Evolutionary conservation across 2,797 vertebrate species (phyloP).

Genomic region (Staurois parvus): DNA sequence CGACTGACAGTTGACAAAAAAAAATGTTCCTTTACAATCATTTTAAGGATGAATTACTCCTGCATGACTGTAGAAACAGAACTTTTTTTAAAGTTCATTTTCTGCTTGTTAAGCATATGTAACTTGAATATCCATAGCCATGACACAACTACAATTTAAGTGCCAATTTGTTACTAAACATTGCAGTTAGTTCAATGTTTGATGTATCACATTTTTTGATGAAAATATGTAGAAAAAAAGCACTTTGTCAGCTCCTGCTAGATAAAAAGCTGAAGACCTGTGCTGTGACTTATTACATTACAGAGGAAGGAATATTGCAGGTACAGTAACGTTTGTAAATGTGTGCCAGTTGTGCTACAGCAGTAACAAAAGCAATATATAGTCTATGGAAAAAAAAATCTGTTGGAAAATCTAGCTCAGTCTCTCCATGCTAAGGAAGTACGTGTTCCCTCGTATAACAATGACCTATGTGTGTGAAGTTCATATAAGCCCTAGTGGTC

Average conservation of each 20-base stretch:
- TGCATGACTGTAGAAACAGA: too few species aligned
- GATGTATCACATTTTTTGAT: too few species aligned
- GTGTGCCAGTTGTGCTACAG: conserved; percentile 14
- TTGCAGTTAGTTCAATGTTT: too few species aligned
- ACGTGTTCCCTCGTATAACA: conserved; percentile 36
- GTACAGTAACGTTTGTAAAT: neutral
- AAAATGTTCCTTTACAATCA: too few species aligned
- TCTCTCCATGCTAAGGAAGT: conserved; percentile 22
- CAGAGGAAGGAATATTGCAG: neutral
- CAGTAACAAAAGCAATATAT: conserved; percentile 2
- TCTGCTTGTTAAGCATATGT: too few species aligned
- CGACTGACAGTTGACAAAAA: too few species aligned
- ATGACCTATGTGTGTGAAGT: conserved; percentile 44
- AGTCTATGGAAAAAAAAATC: conserved; percentile 15
- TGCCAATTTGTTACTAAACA: too few species aligned
- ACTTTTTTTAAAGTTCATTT: too few species aligned
- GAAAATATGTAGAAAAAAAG: neutral
- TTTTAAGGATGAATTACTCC: too few species aligned
- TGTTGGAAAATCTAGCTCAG: conserved; percentile 42
- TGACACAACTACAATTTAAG: too few species aligned
- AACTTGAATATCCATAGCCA: too few species aligned
- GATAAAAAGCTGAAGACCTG: neutral
- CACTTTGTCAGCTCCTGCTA: neutral
- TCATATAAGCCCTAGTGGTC: conserved; percentile 17
- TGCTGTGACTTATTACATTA: neutral